Evolutionary conservation across 2,888 invertebrate genomes (phyloP), one percentile per base, ranked within the genome.

Genomic region (Diogma glabrata): DNA sequence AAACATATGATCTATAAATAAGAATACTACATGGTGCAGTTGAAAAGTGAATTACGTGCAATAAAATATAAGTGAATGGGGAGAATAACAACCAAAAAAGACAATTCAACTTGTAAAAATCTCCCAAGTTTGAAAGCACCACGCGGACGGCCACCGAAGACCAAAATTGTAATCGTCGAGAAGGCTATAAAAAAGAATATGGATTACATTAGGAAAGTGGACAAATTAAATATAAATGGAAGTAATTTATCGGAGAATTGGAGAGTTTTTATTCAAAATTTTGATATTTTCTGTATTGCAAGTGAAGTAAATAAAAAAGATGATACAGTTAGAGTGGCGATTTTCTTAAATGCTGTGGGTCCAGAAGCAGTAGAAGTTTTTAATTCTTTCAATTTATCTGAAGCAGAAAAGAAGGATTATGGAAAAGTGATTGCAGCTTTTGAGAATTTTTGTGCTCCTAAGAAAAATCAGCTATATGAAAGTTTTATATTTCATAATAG

Each of bases 241-340:
- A n/a, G n/a, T n/a, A 57, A 56, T 47, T 22, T 56, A 2, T 19
- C 55, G 4, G 60, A 61, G 52, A 59, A 58, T 33, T 62, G 59
- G 60, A 51, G 53, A 47, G 55, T 54, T 53, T 60, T 59, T 54
- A 50, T 48, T 47, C 59, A 58, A 53, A 57, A 56, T 38, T 60
- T 57, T 47, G 30, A 57, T 43, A 52, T 60, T 20, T 61, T 60
- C 49, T 46, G 56, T 3, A 52, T 53, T 36, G 60, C 60, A 9
- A 55, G 58, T 16, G 60, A 59, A 45, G 45, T 59, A 5, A 49
- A 55, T 6, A n/a, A 22, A 3, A 43, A 43, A 22, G n/a, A n/a
- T 7, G 43, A 43, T 22, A 7, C n/a, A 3, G 22, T 43, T 20
- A 20, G 23, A 22, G 43, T 43, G 5, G 22, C 47, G 9, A 24